phyloP scores from a whole-genome alignment of 1,140 invertebrate genomes.

The Drosophila sucinea region DNA sequence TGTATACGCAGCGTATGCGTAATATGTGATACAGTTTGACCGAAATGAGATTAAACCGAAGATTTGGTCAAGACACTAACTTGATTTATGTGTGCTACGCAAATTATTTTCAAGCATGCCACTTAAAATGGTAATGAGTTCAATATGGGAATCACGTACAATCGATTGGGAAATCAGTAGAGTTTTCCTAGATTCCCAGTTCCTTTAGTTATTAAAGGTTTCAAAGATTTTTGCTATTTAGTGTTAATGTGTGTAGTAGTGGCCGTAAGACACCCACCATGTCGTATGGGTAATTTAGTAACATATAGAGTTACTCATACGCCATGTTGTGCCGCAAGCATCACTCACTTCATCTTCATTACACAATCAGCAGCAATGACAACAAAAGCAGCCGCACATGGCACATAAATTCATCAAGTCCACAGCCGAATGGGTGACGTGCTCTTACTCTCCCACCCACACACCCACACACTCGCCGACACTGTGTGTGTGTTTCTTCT shows the following conservation, averaged over 20 bases:
- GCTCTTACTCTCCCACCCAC: neutral
- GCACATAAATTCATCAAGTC: constrained; percentile 19
- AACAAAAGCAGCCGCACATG: constrained; percentile 7
- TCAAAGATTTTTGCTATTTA: neutral
- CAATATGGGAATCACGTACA: neutral
- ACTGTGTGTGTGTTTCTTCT: neutral
- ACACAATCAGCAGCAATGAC: constrained; percentile 12
- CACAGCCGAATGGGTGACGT: constrained; percentile 1
- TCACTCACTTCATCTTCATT: constrained; percentile 25
- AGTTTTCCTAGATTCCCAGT: neutral
- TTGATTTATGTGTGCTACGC: no score
- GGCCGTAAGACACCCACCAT: neutral
- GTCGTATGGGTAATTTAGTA: constrained; percentile 13
- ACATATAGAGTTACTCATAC: constrained; percentile 4
- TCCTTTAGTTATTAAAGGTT: neutral
- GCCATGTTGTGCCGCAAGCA: constrained; percentile 15
- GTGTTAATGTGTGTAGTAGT: neutral
- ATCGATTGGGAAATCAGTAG: neutral
- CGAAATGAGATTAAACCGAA: neutral
- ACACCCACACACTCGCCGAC: neutral
- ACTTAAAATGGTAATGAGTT: no score
- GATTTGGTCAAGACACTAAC: neutral
- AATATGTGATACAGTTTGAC: constrained; percentile 2
- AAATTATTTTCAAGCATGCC: no score
- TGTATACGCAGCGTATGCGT: neutral